These are phyloP conservation scores for Labrus mixtus DNA, from an alignment of 2,113 vertebrate species.

Conservation along the genomic window DNA sequence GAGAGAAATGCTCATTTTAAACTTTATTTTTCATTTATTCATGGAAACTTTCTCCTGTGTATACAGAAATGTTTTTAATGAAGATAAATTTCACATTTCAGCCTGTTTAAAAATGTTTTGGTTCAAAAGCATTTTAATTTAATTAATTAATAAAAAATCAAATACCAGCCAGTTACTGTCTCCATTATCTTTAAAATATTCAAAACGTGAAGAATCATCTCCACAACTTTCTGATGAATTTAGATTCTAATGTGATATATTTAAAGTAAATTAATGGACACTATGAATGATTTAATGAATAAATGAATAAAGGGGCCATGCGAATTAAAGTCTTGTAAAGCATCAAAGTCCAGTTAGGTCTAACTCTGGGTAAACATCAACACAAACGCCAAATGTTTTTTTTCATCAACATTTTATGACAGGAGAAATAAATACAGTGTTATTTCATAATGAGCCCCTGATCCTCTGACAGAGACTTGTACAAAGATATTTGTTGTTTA, in stretches of 20 bases:
- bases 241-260: background rate
- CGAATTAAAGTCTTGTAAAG: too few species aligned
- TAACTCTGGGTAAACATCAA: too few species aligned
- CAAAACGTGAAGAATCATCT: background rate
- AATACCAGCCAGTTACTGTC: background rate
- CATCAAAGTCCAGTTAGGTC: too few species aligned
- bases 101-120: background rate
- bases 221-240: background rate
- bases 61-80: too few species aligned
- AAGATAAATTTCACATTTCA: too few species aligned
- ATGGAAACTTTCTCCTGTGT: too few species aligned
- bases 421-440: constrained; percentile 61
- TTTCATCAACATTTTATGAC: constrained; percentile 48
- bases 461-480: constrained; percentile 32
- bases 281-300: too few species aligned
- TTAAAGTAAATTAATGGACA: background rate
- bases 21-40: too few species aligned
- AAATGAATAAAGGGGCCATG: too few species aligned
- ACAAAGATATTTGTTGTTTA: constrained; percentile 42
- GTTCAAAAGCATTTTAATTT: background rate
- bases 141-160: background rate
- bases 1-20: too few species aligned
- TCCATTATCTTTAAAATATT: background rate
- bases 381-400: background rate
- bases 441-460: constrained; percentile 13